Percentiles rank a stretch among this genome's conserved stretches.
These are phyloP conservation scores for Chromoteleia sp. DNA, from an alignment of 2,888 invertebrate genomes.

Conservation along the genomic window DNA sequence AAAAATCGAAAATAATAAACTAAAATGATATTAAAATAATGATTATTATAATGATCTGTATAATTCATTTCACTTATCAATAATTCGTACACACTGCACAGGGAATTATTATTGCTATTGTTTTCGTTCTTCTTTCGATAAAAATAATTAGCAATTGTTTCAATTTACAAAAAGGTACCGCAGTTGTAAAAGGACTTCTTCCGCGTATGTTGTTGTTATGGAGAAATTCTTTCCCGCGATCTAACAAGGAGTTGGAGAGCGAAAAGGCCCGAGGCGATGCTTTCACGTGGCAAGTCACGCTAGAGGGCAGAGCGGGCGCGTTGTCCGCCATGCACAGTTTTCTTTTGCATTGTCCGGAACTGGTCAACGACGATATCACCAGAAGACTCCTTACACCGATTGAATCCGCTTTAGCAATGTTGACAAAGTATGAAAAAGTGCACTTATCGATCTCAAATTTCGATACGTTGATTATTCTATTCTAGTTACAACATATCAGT, in stretches of 20 bases:
- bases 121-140: too few relatives aligned
- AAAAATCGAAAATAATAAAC: too few relatives aligned
- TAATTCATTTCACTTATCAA: too few relatives aligned
- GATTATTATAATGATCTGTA: too few relatives aligned
- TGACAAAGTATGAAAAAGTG: conserved; percentile 96
- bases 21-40: too few relatives aligned
- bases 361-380: conserved; percentile 96
- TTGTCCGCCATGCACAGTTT: conserved; percentile 98
- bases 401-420: conserved; percentile 97
- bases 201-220: conserved; percentile 97
- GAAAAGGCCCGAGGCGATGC: conserved; percentile 98
- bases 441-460: too few relatives aligned
- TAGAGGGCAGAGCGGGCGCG: conserved; percentile 98
- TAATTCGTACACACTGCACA: too few relatives aligned
- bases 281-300: conserved; percentile 99
- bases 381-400: conserved; percentile 95
- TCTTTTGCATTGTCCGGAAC: conserved; percentile 94
- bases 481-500: too few relatives aligned
- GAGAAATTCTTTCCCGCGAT: conserved; percentile 99
- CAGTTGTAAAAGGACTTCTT: conserved; percentile 95
- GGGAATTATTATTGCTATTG: too few relatives aligned
- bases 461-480: too few relatives aligned
- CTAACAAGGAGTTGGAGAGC: conserved; percentile 97
- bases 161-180: conserved; percentile 88
- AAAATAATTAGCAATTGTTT: too few relatives aligned